Base-by-base conservation (phyloP, 2,113 vertebrate genomes). In the Nicator chloris region DNA sequence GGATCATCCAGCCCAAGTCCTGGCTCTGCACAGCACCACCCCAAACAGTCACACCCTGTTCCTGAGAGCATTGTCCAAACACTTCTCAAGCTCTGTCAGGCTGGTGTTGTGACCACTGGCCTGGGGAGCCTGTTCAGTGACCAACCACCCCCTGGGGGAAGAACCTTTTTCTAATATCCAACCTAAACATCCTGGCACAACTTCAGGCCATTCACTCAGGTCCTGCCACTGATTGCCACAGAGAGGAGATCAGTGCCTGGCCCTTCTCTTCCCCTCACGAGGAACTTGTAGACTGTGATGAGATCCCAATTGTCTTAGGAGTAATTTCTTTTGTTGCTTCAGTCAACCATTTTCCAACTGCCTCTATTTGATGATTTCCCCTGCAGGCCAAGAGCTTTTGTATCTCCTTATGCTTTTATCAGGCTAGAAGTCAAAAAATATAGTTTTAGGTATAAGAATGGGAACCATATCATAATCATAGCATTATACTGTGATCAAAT, bases 11-110 rank as follows among this genome's bases (percentile, higher is more conserved):
- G 28, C 28, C 15, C 23, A 51, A 1, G 19, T 39, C 64, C n/a
- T 69, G 26, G 27, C 23, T 15, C 19, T n/a, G 39, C 33, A 28
- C 33, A 69, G 28, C 18, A 37, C 27, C 39, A 61, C 4, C 15
- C 19, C n/a, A 1, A 20, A 5, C 0, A 15, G 33, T 39, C 33
- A 28, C 47, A 53, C 27, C 15, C 0, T 4, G 45, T 39, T 27
- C 8, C 37, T 39, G 33, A 61, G 39, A 45, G 33, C 27, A 9
- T 2, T 39, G 33, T 7, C n/a, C 39, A 45, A 45, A 61, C 0
- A 0, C 8, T 23, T 45, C 6, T 9, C 1, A 4, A 33, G 0
- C 10, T 77, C 22, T 69, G 28, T 13, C 64, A 60, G 45, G 23
- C 10, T 45, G 63, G 7, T 22, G 39, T 18, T 60, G 33, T 69